A percentile compares a stretch with the other conserved stretches of the same genome.
phyloP scores from a whole-genome alignment of 2,888 invertebrate species.

The Trissolcus japonicus region DNA sequence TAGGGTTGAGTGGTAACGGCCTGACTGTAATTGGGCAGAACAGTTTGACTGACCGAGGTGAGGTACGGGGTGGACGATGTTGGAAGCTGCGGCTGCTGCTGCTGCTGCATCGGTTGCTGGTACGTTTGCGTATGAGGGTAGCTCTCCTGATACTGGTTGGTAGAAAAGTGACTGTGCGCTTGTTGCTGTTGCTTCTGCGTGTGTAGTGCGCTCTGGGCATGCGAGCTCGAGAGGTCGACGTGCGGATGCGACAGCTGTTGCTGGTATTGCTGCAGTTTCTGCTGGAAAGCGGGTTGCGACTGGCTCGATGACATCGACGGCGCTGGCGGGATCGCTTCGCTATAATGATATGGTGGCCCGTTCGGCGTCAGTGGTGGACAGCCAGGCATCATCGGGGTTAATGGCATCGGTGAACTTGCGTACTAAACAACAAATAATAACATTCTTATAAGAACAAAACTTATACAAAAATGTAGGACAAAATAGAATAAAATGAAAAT shows the following conservation, averaged over 20 bases:
- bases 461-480: neutral
- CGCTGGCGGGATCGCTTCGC: conserved; percentile 78
- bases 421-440: conserved; percentile 61
- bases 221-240: conserved; percentile 72
- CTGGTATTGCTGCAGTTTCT: conserved; percentile 70
- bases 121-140: conserved; percentile 77
- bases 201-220: conserved; percentile 68
- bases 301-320: conserved; percentile 73
- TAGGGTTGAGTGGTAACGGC: conserved; percentile 68
- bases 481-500: neutral
- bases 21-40: conserved; percentile 72
- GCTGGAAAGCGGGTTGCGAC: conserved; percentile 73
- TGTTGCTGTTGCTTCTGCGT: conserved; percentile 70
- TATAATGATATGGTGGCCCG: conserved; percentile 78
- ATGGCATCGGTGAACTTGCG: conserved; percentile 73
- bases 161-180: conserved; percentile 72
- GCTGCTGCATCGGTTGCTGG: conserved; percentile 74
- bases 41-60: conserved; percentile 69
- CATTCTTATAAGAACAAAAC: neutral
- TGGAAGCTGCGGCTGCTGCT: conserved; percentile 72
- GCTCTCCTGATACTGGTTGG: conserved; percentile 77
- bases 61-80: conserved; percentile 71
- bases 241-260: conserved; percentile 72
- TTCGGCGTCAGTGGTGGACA: conserved; percentile 74
- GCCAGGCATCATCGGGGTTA: conserved; percentile 75